A percentile compares a stretch with the other conserved stretches of the same genome.
These are phyloP conservation scores for Oryctolagus cuniculus DNA, from an alignment of 2,113 vertebrate species.

Conservation along the genomic window DNA sequence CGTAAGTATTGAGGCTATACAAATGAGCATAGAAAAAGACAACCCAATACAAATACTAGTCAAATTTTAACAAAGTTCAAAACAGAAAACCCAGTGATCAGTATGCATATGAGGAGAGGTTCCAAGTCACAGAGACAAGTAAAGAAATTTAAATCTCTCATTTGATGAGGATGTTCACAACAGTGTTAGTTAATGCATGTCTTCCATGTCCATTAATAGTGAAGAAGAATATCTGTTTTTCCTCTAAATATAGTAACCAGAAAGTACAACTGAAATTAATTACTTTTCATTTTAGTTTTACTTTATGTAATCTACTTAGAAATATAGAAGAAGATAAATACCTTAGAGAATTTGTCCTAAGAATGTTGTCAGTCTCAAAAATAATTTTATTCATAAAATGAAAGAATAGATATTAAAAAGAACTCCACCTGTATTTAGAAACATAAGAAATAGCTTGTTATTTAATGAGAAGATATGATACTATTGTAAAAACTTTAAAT, in stretches of 20 bases:
- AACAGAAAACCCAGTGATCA: background rate
- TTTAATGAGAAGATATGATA: background rate
- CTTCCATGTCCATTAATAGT: background rate
- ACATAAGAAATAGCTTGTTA: background rate
- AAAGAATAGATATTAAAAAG: conserved; percentile 3
- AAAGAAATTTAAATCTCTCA: background rate
- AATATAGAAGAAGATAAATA: background rate
- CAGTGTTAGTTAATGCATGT: background rate
- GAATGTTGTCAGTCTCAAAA: background rate
- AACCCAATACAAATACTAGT: background rate
- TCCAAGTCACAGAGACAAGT: background rate
- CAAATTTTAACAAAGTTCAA: background rate
- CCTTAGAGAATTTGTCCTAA: background rate
- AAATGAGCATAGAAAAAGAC: background rate
- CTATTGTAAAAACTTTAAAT: background rate
- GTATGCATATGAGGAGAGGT: background rate
- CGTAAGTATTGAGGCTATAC: background rate
- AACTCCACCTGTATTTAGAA: background rate
- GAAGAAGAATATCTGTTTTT: background rate
- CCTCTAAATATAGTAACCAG: background rate
- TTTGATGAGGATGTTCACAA: background rate
- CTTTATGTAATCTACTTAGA: background rate
- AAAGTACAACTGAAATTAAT: background rate
- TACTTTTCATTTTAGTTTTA: background rate
- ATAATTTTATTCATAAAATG: background rate